A percentile compares a stretch with the other conserved stretches of the same genome.
Conservation (phyloP, 2,888 invertebrate species). For the Mythimna lalbum region DNA sequence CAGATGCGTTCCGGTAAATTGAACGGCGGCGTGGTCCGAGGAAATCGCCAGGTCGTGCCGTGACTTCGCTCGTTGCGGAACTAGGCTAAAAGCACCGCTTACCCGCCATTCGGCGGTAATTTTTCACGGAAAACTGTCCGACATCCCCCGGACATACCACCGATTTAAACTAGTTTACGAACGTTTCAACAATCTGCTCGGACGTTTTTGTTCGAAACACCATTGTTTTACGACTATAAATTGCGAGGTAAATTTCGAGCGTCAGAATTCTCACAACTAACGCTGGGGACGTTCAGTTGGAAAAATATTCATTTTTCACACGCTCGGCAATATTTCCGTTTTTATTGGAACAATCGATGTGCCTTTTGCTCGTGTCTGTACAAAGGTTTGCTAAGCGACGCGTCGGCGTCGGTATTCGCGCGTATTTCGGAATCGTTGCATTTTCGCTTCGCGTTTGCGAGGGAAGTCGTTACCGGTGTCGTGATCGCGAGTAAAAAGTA, state of each 20-base stretch:
- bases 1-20: slow-evolving; percentile 82
- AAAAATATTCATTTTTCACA: slow-evolving; percentile 82
- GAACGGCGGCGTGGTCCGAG: slow-evolving; percentile 74
- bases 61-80: slow-evolving; percentile 78
- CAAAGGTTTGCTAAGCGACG: slow-evolving; percentile 73
- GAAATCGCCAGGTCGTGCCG: slow-evolving; percentile 82
- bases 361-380: slow-evolving; percentile 76
- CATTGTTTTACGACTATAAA: slow-evolving; percentile 64
- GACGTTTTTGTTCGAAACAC: slow-evolving; percentile 53
- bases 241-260: slow-evolving; percentile 68
- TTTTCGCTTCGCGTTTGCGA: slow-evolving; percentile 77
- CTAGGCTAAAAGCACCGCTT: slow-evolving; percentile 84
- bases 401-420: slow-evolving; percentile 71
- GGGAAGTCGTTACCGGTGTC: slow-evolving; percentile 83
- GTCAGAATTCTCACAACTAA: slow-evolving; percentile 65
- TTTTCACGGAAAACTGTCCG: slow-evolving; percentile 80
- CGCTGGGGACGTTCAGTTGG: slow-evolving; percentile 65
- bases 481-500: slow-evolving; percentile 77
- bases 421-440: slow-evolving; percentile 78
- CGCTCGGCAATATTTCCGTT: slow-evolving; percentile 80
- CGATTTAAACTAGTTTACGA: slow-evolving; percentile 77
- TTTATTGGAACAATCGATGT: slow-evolving; percentile 82
- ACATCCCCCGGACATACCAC: slow-evolving; percentile 63
- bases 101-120: slow-evolving; percentile 74
- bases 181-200: slow-evolving; percentile 70